Evolutionary conservation across 2,888 invertebrate genomes (phyloP).

Genomic region (Podabrus alpinus): DNA sequence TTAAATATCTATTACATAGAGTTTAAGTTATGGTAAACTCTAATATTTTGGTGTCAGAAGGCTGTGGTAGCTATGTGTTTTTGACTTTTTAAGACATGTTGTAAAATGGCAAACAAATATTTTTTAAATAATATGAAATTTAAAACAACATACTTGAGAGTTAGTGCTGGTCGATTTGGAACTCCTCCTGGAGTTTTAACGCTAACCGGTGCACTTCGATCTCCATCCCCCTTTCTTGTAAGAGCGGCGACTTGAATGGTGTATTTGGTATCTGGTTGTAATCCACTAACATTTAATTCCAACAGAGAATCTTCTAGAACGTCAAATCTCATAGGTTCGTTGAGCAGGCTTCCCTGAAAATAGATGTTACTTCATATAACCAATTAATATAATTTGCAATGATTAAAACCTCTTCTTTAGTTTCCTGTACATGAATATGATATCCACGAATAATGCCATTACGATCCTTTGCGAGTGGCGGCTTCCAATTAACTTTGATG

Average conservation of each 20-base stretch:
- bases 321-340: slow-evolving; percentile 86
- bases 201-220: slow-evolving; percentile 81
- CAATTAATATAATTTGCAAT: neutral
- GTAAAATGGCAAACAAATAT: too few species aligned
- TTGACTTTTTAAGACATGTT: too few species aligned
- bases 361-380: neutral
- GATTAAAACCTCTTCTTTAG: slow-evolving; percentile 73
- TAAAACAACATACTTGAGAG: slow-evolving; percentile 69
- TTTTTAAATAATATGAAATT: neutral
- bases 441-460: slow-evolving; percentile 97
- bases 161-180: slow-evolving; percentile 81
- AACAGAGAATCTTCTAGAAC: slow-evolving; percentile 78
- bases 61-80: too few species aligned
- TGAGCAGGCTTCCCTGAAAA: slow-evolving; percentile 72
- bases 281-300: slow-evolving; percentile 82
- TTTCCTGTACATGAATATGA: slow-evolving; percentile 93
- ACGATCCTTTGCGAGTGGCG: slow-evolving; percentile 86
- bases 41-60: too few species aligned
- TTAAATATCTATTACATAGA: too few species aligned
- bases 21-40: too few species aligned
- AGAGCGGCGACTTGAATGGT: slow-evolving; percentile 93
- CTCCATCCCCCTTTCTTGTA: slow-evolving; percentile 96
- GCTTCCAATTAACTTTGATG: slow-evolving; percentile 92
- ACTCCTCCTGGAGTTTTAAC: slow-evolving; percentile 94
- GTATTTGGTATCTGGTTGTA: slow-evolving; percentile 95